Base-by-base conservation (phyloP, 1,140 invertebrate species). In the Globodera rostochiensis region DNA sequence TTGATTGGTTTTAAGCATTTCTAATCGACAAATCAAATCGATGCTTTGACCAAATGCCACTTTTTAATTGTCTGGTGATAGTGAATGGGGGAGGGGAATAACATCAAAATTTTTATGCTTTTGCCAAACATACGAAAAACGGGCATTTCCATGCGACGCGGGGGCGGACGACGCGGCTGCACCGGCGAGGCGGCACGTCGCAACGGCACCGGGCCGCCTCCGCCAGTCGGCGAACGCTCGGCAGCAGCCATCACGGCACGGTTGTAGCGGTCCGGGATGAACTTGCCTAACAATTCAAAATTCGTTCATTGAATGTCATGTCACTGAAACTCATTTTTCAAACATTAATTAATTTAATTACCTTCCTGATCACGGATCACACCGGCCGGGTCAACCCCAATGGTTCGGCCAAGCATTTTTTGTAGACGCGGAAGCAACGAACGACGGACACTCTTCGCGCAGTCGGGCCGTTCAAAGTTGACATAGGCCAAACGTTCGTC, bases 331-430 rank as follows among this genome's bases (percentile, higher is more conserved):
- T 36, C 36, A 36, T 36, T 36, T 36, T 79, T 6, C 7, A n/a
- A n/a, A 78, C 11, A 53, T 19, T 79, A 77, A 25, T 77, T n/a
- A 80, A 82, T 19, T 15, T 19, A 85, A 47, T 82, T 57, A 64
- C 86, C 86, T 76, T 86, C 85, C 80, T 87, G 86, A 69, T 87
- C 86, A 13, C 86, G 78, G 64, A 87, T 73, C 21, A 87, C 86
- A 6, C 86, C 86, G n/a, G 86, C 80, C 21, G 86, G 86, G 66
- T 87, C 86, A 60, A 87, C 36, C 7, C 76, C 73, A 45, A 87
- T 75, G 13, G 66, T 60, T n/a, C 73, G 19, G 25, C 86, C 86
- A 46, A 87, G 83, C 25, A 82, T 53, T 47, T 83, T 77, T 57
- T 84, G 82, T 50, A 87, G 53, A 19, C 80, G 74, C 15, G 77